Evolutionary conservation across 2,113 vertebrate genomes (phyloP).

Genomic region (Microtus ochrogaster): DNA sequence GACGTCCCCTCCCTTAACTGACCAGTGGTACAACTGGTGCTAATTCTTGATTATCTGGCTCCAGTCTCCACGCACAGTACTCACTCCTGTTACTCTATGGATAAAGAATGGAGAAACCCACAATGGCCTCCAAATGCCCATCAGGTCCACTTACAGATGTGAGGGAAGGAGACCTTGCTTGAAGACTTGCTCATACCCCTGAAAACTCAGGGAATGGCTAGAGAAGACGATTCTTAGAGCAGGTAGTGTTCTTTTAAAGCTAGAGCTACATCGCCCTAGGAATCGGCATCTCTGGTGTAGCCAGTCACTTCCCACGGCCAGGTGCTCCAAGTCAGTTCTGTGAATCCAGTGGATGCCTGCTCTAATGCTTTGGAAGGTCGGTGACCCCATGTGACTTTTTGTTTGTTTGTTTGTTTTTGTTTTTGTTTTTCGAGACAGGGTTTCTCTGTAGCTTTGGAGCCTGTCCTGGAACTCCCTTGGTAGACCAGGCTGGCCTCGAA

Average conservation of each 20-base stretch:
- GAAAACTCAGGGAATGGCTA: not conserved
- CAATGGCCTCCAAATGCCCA: not conserved
- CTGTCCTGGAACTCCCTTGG: too few species aligned
- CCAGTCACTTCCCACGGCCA: not conserved
- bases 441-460: too few species aligned
- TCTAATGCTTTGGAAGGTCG: not conserved
- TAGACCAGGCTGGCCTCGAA: too few species aligned
- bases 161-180: not conserved
- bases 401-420: too few species aligned
- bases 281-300: not conserved
- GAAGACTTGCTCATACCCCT: not conserved
- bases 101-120: not conserved
- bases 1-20: not conserved
- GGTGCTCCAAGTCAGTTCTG: not conserved
- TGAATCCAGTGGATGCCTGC: not conserved
- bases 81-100: not conserved
- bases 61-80: not conserved
- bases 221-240: not conserved
- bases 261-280: not conserved
- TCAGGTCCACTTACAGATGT: not conserved
- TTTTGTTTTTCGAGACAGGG: too few species aligned
- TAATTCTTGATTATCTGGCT: not conserved
- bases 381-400: not conserved
- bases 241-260: not conserved
- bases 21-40: not conserved